Base-by-base conservation (phyloP, 2,113 vertebrate genomes). In the Orientallactaga bullata region DNA sequence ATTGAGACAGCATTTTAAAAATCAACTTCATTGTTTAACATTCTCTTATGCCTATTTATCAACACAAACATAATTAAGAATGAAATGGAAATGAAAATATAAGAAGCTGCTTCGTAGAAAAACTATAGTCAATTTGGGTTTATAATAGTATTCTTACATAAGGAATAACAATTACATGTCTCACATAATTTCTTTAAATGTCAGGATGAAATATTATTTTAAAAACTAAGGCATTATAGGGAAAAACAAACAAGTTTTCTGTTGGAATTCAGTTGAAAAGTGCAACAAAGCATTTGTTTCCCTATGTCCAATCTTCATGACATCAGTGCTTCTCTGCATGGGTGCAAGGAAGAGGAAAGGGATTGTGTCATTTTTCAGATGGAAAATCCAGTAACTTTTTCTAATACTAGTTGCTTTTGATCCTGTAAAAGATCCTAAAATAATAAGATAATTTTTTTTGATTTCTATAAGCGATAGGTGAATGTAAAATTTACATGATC, bases 71-170 rank as follows among this genome's bases (percentile, higher is more conserved):
- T 82, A 93, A 84, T 73, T 79, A 85, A 51, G 10, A n/a, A 81
- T 85, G 28, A 78, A 82, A 37, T 7, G 93, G 72, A 95, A 96
- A 92, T 66, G 55, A 76, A 85, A 96, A 87, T 66, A 72, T 61
- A 39, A 79, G 11, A 58, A 71, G 28, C 51, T 92, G 47, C 68
- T 16, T 61, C 42, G 35, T 89, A 82, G 47, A 77, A 55, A 83
- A n/a, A 68, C 60, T 65, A 47, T 71, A 13, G 5, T 13, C 42
- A 73, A 51, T 68, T 73, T 66, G 81, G 79, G 3, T 51, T 71
- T 82, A 11, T 21, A 83, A 24, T 3, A 37, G 10, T 68, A 74
- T 90, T 78, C 21, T 60, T 73, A 30, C 24, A 24, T 65, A 86
- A 76, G 30, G 42, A 73, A 21, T 76, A 92, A 42, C 6, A 78